Base-by-base conservation (phyloP, 2,888 invertebrate species). In the Germaria angustata region DNA sequence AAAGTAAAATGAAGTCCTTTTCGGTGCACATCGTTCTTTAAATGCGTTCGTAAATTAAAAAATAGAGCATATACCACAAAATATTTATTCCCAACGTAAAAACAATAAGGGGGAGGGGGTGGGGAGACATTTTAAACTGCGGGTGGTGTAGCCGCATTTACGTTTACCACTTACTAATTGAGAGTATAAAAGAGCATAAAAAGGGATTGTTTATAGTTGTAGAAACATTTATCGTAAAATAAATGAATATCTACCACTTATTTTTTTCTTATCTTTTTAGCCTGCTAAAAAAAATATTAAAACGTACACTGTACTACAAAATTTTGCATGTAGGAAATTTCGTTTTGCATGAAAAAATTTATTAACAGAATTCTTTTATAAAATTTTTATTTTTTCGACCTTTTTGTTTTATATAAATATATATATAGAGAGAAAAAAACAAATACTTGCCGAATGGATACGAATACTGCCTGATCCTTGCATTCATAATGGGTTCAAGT, bases 1-100 rank as follows among this genome's bases (percentile, higher is more conserved):
- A 49, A 11, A 46, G 1, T 24, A 55, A 72, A 73, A 72, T 66
- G 72, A 72, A 66, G 32, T 59, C 41, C 20, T 59, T 66, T 53
- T 32, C 20, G 24, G 8, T 55, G 28, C 22, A 17, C 65, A 17
- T 51, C 53, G 61, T 71, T 65, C 34, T 39, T 32, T n/a, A 55
- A 63, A 49, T 65, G 20, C 68, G 68, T 49, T 57, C 69, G 63
- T 71, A 61, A 49, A 39, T 61, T 17, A 20, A 51, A 22, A 22
- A 32, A 9, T n/a, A 55, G 68, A 69, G 28, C 28, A 17, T 44
- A 28, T 13, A 4, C 20, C 24, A 66, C 39, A 39, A 66, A 28
- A 53, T 13, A 11, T 20, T 20, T 69, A 55, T 41, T 20, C 44
- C n/a, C 41, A 44, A 13, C n/a, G 44, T n/a, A 20, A 55, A 13